Evolutionary conservation across 2,888 invertebrate genomes (phyloP).

Genomic region (Autographa pulchrina): DNA sequence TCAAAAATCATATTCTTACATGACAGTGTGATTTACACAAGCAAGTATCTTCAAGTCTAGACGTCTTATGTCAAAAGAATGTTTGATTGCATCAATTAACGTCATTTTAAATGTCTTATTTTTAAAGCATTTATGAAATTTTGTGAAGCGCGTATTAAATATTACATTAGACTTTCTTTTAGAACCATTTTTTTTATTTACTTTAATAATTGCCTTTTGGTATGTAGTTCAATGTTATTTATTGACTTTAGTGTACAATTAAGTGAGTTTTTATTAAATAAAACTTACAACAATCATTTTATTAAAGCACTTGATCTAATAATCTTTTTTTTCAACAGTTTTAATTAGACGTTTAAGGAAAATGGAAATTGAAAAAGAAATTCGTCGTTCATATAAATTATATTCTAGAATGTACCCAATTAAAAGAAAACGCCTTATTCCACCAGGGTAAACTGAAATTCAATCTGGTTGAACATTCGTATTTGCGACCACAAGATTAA

Average conservation of each 20-base stretch:
- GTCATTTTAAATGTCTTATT: neutral
- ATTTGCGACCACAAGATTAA: slow-evolving; percentile 4
- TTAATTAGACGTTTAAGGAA: too few relatives aligned
- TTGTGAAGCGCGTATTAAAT: neutral
- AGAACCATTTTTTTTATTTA: too few relatives aligned
- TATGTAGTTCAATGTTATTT: too few relatives aligned
- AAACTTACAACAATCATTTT: too few relatives aligned
- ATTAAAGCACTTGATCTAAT: too few relatives aligned
- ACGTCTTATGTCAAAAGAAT: neutral
- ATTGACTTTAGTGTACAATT: too few relatives aligned
- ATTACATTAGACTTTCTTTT: neutral
- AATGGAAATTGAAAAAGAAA: neutral
- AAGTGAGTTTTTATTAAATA: too few relatives aligned
- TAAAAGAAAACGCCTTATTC: neutral
- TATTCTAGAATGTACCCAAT: neutral
- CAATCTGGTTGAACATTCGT: neutral
- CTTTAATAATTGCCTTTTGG: too few relatives aligned
- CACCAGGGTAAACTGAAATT: neutral
- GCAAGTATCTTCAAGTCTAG: neutral
- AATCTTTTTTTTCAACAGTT: too few relatives aligned
- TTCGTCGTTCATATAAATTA: too few relatives aligned
- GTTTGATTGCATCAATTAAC: neutral
- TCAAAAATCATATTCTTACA: neutral
- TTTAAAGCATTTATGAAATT: too few relatives aligned
- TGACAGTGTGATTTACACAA: neutral